Percentiles rank a stretch among this genome's conserved stretches.
phyloP scores from a whole-genome alignment of 2,888 invertebrate species.

The Chironomus riparius region DNA sequence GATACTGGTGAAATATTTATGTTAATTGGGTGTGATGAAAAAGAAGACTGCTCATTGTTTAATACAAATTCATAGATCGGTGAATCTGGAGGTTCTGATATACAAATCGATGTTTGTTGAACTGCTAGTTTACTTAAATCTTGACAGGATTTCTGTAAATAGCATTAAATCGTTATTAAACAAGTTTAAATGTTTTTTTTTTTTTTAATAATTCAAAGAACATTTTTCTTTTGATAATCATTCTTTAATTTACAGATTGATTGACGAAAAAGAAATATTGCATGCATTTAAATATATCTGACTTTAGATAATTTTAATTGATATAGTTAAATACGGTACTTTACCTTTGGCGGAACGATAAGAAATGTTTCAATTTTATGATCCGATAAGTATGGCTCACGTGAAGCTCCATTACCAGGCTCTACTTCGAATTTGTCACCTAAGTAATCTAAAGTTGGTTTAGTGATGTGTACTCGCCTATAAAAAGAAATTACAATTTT shows the following conservation, averaged over 20 bases:
- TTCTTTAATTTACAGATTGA: no score
- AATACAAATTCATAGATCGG: neutral
- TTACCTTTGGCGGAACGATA: constrained; percentile 72
- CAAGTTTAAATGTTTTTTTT: neutral
- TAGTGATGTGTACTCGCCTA: constrained; percentile 82
- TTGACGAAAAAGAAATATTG: no score
- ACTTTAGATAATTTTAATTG: no score
- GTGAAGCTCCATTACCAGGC: constrained; percentile 69
- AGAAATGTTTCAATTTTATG: constrained; percentile 84
- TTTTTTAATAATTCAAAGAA: no score
- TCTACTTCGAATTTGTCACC: constrained; percentile 78
- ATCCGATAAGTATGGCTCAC: constrained; percentile 76
- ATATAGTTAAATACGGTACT: no score
- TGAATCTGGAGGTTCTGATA: constrained; percentile 18
- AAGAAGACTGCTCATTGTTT: neutral
- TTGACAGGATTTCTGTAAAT: constrained; percentile 4
- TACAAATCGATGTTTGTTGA: constrained; percentile 24
- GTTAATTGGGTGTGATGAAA: constrained; percentile 7
- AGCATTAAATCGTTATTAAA: neutral
- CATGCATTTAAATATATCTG: no score
- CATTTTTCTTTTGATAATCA: no score
- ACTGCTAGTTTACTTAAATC: constrained; percentile 8
- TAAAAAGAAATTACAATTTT: constrained; percentile 33
- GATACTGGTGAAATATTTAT: constrained; percentile 9
- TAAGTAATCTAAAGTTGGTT: constrained; percentile 70